Evolutionary conservation across 37 sponge, comb jelly and placozoan species (phyloP).

Genomic region (Tethya wilhelma): DNA sequence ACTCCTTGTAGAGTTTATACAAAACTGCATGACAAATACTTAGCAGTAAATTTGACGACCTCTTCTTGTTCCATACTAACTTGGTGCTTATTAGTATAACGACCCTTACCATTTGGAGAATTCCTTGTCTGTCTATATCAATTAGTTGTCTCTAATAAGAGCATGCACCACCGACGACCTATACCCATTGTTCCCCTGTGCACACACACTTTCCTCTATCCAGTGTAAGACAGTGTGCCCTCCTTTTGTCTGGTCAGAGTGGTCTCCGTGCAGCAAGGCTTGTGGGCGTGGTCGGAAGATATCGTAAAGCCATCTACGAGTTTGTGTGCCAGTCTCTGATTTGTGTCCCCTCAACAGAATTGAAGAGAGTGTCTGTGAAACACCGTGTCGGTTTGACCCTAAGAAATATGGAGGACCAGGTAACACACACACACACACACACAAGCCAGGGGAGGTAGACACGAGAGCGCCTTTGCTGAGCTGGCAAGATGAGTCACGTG

Average conservation of each 20-base stretch:
- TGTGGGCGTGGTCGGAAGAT: conserved; percentile 43
- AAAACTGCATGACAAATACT: no score
- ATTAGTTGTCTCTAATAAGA: background rate
- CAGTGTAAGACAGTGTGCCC: conserved; percentile 57
- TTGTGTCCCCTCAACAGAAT: conserved; percentile 23
- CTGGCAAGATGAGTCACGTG: background rate
- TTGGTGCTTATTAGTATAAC: background rate
- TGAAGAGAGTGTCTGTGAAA: conserved; percentile 41
- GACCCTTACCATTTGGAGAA: background rate
- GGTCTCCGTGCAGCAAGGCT: conserved; percentile 47
- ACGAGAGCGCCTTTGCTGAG: background rate
- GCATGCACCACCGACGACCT: background rate
- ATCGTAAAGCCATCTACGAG: conserved; percentile 43
- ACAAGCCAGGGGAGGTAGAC: background rate
- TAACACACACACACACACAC: no score
- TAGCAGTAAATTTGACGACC: background rate
- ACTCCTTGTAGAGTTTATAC: no score
- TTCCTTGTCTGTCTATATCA: background rate
- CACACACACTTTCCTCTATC: background rate
- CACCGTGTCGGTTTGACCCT: conserved; percentile 42
- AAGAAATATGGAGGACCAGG: conserved; percentile 51
- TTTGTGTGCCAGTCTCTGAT: conserved; percentile 27
- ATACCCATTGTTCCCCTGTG: background rate
- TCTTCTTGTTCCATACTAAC: background rate
- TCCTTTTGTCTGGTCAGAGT: conserved; percentile 42